Base-by-base conservation (phyloP, 2,797 vertebrate genomes). In the Sciurus carolinensis region DNA sequence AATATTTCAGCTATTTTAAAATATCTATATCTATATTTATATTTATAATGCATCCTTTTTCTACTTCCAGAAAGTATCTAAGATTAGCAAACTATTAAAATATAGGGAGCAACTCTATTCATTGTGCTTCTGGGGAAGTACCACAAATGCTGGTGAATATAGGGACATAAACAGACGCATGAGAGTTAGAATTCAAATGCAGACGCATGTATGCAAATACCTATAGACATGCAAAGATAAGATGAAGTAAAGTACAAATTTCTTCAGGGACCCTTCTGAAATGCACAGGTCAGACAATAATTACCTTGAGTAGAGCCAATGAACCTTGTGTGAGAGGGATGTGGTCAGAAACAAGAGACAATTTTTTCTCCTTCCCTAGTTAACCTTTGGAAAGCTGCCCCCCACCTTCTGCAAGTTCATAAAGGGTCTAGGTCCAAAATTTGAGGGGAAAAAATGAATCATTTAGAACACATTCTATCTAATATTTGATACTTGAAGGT, bases 1-100 rank as follows among this genome's bases (percentile, higher is more conserved):
- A 22, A 36, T 82, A 88, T 94, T 97, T 44, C 50, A 91, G 96
- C 87, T 93, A 85, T 87, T 93, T 96, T 3, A 39, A 39, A 39
- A 39, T 39, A 39, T 39, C 39, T 39, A 39, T 39, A 39, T 3
- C 39, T 39, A 39, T 39, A 39, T 39, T 39, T 85, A 64, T 94
- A 77, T 94, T 89, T 94, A 76, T 91, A 89, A 80, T 59, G 3
- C 67, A 80, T 47, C 52, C n/a, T 85, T 90, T 93, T 87, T 95
- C 44, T 20, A 95, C 33, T 82, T 87, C 33, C 59, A 92, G 42
- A 87, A 95, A 95, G 64, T 93, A 93, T 64, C 67, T 77, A 50
- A 96, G 47, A 84, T 94, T 83, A 85, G 17, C 15, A 95, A 64
- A 67, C 44, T 79, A 96, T 42, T 79, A 85, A 82, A 81, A 87